Evolutionary conservation across 1,140 invertebrate genomes (phyloP).

Genomic region (Penaeus indicus): DNA sequence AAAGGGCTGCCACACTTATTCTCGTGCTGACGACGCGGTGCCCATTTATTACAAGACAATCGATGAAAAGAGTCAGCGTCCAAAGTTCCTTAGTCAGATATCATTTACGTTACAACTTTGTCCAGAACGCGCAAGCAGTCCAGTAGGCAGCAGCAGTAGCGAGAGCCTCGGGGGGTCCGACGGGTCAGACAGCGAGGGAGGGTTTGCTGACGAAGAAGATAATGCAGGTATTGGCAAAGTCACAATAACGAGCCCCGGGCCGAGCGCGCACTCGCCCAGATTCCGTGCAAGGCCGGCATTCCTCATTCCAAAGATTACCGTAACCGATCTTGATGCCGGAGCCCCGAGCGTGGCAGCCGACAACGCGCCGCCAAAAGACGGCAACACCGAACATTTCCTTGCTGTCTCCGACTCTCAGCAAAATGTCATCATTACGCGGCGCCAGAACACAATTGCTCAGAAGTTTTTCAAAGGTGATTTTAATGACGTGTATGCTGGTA

Average conservation of each 20-base stretch:
- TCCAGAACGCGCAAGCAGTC: neutral
- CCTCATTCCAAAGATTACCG: constrained; percentile 33
- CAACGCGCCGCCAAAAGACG: constrained; percentile 12
- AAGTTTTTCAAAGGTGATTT: constrained; percentile 30
- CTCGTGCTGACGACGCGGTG: neutral
- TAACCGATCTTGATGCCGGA: constrained; percentile 22
- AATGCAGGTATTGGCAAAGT: constrained; percentile 33
- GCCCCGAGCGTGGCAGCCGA: constrained; percentile 1
- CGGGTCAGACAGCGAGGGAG: constrained; percentile 30
- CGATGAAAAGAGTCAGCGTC: too few species aligned
- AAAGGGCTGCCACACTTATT: neutral
- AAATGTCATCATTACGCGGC: neutral
- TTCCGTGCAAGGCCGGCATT: too few species aligned
- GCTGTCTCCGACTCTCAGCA: constrained; percentile 15
- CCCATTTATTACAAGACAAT: too few species aligned
- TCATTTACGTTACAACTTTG: too few species aligned
- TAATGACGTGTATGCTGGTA: too few species aligned
- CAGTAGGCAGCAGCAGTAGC: neutral
- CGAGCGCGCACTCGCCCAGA: too few species aligned
- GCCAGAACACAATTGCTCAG: constrained; percentile 21
- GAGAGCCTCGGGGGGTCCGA: neutral
- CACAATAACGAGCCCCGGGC: neutral
- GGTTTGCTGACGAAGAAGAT: constrained; percentile 36
- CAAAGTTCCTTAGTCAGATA: too few species aligned
- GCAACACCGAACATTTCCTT: constrained; percentile 9